These are phyloP conservation scores for Pardalotus punctatus DNA, from an alignment of 2,113 vertebrate genomes.

Conservation along the genomic window DNA sequence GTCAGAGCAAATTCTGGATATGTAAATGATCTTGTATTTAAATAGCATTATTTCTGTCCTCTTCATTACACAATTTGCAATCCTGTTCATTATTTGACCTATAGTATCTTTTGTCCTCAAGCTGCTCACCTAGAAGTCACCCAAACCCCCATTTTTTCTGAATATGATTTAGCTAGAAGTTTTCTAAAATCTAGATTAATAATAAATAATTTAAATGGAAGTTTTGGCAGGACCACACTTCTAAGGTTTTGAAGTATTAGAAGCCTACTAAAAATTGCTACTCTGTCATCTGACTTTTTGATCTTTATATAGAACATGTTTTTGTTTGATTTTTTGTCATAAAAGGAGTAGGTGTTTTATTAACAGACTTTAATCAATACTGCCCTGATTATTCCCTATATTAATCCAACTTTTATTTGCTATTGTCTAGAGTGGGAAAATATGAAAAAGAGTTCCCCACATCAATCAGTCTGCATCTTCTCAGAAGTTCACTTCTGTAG, in stretches of 20 bases:
- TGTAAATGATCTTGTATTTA: not conserved
- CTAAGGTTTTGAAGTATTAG: not conserved
- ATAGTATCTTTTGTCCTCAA: not conserved
- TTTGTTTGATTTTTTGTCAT: not conserved
- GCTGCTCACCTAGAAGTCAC: not conserved
- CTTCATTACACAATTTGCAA: not conserved
- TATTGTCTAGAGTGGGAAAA: not conserved
- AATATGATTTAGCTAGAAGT: not conserved
- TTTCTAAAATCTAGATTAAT: not conserved
- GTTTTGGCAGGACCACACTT: not conserved
- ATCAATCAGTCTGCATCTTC: not conserved
- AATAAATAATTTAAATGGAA: not conserved
- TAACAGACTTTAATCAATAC: not conserved
- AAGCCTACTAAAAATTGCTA: not conserved
- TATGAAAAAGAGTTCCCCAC: not conserved
- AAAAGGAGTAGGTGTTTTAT: not conserved
- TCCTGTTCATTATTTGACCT: not conserved
- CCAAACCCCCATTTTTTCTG: not conserved
- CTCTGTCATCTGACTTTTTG: not conserved
- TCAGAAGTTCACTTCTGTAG: not conserved
- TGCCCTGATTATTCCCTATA: not conserved
- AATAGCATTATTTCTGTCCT: not conserved
- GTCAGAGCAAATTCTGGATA: not conserved
- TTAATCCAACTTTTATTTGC: not conserved
- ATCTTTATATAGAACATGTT: not conserved